phyloP scores from a whole-genome alignment of 2,113 vertebrate species.

The Arvicanthis niloticus region DNA sequence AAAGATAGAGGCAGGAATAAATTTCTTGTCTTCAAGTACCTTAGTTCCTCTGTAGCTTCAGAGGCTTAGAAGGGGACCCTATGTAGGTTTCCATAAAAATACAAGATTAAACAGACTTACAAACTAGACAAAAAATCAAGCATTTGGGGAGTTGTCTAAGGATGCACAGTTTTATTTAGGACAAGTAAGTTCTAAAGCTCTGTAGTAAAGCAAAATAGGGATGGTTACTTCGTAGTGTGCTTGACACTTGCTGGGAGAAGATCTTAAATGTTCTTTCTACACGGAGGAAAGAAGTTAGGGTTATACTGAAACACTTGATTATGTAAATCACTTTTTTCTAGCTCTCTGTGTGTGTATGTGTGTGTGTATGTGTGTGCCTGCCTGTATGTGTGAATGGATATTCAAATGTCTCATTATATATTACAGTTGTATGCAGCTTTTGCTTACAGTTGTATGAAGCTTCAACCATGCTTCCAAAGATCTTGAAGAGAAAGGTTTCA shows the following conservation, averaged over 20 bases:
- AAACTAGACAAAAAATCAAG: neutral
- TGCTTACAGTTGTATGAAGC: neutral
- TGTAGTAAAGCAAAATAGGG: neutral
- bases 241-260: neutral
- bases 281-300: neutral
- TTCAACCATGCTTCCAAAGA: neutral
- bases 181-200: neutral
- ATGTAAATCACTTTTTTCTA: neutral
- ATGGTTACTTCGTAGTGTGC: neutral
- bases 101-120: neutral
- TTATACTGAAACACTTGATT: neutral
- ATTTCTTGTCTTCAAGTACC: conserved; percentile 39
- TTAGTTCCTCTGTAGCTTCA: neutral
- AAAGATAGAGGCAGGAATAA: conserved; percentile 24
- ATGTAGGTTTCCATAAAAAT: neutral
- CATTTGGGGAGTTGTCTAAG: neutral
- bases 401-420: neutral
- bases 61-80: conserved; percentile 1
- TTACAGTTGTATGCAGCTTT: neutral
- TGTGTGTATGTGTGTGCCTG: neutral
- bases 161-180: neutral
- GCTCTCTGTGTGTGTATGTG: neutral
- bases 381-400: neutral
- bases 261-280: neutral
- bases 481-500: neutral